Base-by-base conservation (phyloP, 2,888 invertebrate species). In the Oxytorus armatus region DNA sequence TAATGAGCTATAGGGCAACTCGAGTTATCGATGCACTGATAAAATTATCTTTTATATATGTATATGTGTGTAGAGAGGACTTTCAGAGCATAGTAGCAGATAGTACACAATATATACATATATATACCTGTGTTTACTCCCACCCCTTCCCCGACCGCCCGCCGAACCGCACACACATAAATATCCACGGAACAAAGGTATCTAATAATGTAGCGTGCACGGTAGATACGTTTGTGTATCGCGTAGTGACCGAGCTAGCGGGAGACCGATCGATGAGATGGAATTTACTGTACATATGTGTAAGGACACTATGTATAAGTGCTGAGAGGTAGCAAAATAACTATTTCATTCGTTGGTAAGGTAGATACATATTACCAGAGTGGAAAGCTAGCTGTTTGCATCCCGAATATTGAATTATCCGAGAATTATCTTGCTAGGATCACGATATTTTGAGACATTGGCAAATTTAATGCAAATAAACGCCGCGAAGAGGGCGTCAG, bases 221-320 rank as follows among this genome's bases (percentile, higher is more conserved):
- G 44, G 18, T 65, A 65, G 80, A 73, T 68, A 74, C 73, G 57
- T 21, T 74, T 73, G 63, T 74, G 80, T 81, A 81, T 81, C 80
- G 36, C 77, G 80, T 81, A 81, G 80, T 77, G 80, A 82, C 84
- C 81, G 83, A 84, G 80, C 83, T 82, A 84, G 83, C 81, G 84
- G 82, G 83, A 81, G 61, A 81, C 69, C 81, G 87, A 90, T 90
- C 90, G 89, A 90, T 90, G 90, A 77, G 77, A 88, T 87, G 88
- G 89, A 89, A 89, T 90, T 86, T 87, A 87, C 88, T 89, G 88
- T 89, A 69, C 44, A 63, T 55, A 42, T 69, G 42, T 39, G n/a
- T n/a, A n/a, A 39, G 3, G 42, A 61, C 36, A 0, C 23, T 42
- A 1, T 5, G 14, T 39, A 33, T 61, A 33, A 8, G 55, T n/a